Evolutionary conservation across 2,888 invertebrate species (phyloP), one percentile per base, ranked within the genome.

Genomic region (Erebia aethiops): DNA sequence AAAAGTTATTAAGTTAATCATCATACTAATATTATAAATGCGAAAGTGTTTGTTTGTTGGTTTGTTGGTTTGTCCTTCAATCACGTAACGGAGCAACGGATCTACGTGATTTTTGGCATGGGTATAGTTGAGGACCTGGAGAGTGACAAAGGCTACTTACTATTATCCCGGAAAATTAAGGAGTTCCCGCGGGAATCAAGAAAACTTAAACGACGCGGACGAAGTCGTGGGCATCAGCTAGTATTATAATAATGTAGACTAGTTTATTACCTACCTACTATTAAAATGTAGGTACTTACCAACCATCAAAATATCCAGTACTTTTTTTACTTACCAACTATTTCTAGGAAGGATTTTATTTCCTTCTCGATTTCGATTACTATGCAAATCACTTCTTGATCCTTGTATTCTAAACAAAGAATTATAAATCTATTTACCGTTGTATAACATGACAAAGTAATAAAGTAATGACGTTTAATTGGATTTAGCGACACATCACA

Each of bases 401-500:
- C 16, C 43, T 61, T 46, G 46, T 43, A 46, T 43, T 63, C 51
- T 8, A 63, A 63, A 63, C 62, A 63, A 49, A 21, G 49, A 9
- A 51, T 63, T 26, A 51, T 51, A 51, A 63, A n/a, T 63, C 49
- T 60, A 49, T 63, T 49, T 49, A 51, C 51, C 26, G 26, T 63
- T 63, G 21, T 49, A 26, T 49, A 61, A 49, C 62, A 14, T 21
- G 14, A 63, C 62, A 18, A 26, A 63, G 51, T 52, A 52, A 35
- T 64, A 64, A 8, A 64, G 52, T 64, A 64, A 64, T 64, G 18
- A 52, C 51, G n/a, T 52, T 51, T 52, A 51, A 64, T 64, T 64
- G 51, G 64, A 64, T 64, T 64, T 52, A 64, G 64, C 64, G 64
- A 64, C 64, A 64, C 52, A 64, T 64, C 35, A 64, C 64, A 64